These are phyloP conservation scores for Festucalex cinctus DNA, from an alignment of 2,113 vertebrate genomes.

Conservation along the genomic window DNA sequence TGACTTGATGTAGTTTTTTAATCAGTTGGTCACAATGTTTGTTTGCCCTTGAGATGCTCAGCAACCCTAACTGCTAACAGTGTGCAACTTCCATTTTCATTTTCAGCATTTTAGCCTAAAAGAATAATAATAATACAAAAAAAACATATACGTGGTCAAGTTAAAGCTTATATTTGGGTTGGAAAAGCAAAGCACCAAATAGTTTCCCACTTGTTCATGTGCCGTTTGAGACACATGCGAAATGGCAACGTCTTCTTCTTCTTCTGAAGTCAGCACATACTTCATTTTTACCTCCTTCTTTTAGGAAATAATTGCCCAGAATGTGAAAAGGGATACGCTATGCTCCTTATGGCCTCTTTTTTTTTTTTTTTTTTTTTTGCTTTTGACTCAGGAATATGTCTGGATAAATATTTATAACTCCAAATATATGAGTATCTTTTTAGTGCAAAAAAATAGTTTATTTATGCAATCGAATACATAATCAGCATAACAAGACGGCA, in stretches of 20 bases:
- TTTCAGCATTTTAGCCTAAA: conserved; percentile 26
- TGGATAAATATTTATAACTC: conserved; percentile 76
- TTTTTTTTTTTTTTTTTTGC: background rate
- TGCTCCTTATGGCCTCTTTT: conserved; percentile 57
- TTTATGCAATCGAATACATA: conserved; percentile 77
- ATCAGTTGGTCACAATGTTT: conserved; percentile 16
- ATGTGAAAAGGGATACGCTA: conserved; percentile 72
- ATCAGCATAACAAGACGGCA: conserved; percentile 70
- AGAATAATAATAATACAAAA: conserved; percentile 27
- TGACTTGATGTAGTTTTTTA: conserved; percentile 7
- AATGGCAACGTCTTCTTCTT: conserved; percentile 56
- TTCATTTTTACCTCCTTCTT: conserved; percentile 73
- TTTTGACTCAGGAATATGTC: conserved; percentile 69
- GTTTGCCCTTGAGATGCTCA: conserved; percentile 14
- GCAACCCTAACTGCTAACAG: conserved; percentile 25
- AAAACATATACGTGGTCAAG: conserved; percentile 29
- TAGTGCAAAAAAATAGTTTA: conserved; percentile 73
- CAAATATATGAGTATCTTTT: conserved; percentile 72
- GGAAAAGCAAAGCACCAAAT: conserved; percentile 55
- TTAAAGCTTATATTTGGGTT: conserved; percentile 66
- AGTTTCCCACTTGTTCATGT: conserved; percentile 46
- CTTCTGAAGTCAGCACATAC: conserved; percentile 61
- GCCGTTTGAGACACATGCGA: conserved; percentile 61
- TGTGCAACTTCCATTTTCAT: conserved; percentile 17
- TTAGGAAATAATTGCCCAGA: conserved; percentile 73